These are phyloP conservation scores for Piscicola geometra DNA, from an alignment of 2,888 invertebrate genomes.

Conservation along the genomic window DNA sequence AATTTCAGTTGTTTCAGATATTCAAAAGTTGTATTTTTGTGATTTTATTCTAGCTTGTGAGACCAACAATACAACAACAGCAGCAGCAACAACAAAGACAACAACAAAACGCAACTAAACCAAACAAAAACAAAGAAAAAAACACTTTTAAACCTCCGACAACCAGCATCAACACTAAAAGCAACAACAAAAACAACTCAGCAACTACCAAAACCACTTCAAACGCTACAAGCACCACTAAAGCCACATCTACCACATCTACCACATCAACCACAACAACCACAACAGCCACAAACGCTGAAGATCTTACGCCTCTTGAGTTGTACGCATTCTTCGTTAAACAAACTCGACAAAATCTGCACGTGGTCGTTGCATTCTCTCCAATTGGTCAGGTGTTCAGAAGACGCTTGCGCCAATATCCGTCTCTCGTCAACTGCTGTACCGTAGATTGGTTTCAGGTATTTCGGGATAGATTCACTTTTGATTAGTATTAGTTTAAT, in stretches of 20 bases:
- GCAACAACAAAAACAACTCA: conserved; percentile 9
- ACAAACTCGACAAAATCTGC: conserved; percentile 73
- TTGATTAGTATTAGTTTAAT: not conserved
- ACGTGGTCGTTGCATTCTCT: conserved; percentile 77
- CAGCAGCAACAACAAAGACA: conserved; percentile 3
- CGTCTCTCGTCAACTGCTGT: conserved; percentile 79
- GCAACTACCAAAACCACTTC: not conserved
- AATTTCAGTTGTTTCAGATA: no score
- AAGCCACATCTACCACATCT: not conserved
- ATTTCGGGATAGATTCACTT: not conserved
- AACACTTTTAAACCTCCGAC: no score
- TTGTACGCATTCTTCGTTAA: conserved; percentile 65
- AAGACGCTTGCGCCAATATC: conserved; percentile 71
- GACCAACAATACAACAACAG: conserved; percentile 7
- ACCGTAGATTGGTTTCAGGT: conserved; percentile 81
- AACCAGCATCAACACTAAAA: not conserved
- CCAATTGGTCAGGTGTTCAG: conserved; percentile 78
- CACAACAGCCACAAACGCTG: conserved; percentile 42
- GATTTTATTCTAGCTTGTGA: not conserved
- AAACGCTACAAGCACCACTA: not conserved
- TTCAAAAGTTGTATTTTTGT: not conserved
- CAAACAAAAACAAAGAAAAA: no score
- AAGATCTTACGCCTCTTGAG: conserved; percentile 67
- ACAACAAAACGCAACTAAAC: no score
- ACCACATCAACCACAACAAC: not conserved